Conservation (phyloP, 2,113 vertebrate genomes). For the Diadophis punctatus region DNA sequence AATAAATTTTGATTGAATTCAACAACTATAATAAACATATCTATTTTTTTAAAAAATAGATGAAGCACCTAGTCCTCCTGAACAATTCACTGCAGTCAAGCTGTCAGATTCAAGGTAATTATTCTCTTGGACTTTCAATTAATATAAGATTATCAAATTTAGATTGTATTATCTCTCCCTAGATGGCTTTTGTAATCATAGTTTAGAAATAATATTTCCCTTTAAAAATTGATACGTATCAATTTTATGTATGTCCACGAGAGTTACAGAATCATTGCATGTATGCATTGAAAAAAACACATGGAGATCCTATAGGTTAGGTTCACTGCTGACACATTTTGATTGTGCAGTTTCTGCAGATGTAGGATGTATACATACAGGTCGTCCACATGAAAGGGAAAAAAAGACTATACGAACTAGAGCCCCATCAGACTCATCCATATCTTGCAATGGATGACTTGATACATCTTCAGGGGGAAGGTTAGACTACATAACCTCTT, state of each 20-base stretch:
- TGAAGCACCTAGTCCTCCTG: conserved; percentile 91
- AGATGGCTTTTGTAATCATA: neutral
- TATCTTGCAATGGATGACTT: neutral
- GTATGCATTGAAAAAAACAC: neutral
- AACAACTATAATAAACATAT: neutral
- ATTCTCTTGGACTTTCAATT: neutral
- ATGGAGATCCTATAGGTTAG: neutral
- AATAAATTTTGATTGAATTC: neutral
- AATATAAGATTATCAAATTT: neutral
- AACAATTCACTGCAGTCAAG: conserved; percentile 94
- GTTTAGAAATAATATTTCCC: neutral
- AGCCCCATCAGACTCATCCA: too few relatives aligned
- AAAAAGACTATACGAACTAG: neutral
- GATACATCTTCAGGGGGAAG: neutral
- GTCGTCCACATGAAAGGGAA: neutral
- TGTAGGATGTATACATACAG: neutral
- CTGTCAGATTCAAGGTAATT: conserved; percentile 89
- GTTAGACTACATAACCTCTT: neutral
- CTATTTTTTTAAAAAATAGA: conserved; percentile 57
- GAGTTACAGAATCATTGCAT: neutral
- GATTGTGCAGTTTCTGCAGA: neutral
- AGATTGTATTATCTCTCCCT: neutral
- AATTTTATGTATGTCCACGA: neutral
- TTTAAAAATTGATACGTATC: neutral
- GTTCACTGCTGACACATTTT: neutral